Percentiles rank a stretch among this genome's conserved stretches.
Conservation (phyloP, 2,113 vertebrate species). For the Anolis carolinensis region DNA sequence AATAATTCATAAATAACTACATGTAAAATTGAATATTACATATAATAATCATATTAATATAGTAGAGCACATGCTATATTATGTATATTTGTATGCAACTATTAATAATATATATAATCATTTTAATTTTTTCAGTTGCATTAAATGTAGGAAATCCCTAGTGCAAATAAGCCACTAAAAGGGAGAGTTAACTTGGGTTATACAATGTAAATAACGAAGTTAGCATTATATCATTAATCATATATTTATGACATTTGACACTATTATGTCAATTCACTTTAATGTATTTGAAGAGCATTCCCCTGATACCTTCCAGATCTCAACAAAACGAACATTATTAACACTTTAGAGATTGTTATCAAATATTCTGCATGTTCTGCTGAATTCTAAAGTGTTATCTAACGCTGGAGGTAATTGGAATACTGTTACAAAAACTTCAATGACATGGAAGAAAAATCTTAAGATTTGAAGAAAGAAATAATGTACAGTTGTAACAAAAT, state of each 20-base stretch:
- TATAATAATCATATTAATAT: too few species aligned
- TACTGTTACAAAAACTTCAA: slow-evolving; percentile 14
- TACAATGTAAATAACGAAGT: not conserved
- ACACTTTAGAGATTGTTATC: not conserved
- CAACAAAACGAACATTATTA: slow-evolving; percentile 19
- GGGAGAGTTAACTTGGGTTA: not conserved
- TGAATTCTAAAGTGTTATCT: not conserved
- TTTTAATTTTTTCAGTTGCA: slow-evolving; percentile 3
- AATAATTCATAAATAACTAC: too few species aligned
- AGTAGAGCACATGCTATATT: too few species aligned
- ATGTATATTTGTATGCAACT: too few species aligned
- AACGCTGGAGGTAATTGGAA: not conserved
- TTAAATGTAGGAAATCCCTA: not conserved
- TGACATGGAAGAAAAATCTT: not conserved
- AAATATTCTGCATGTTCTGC: not conserved
- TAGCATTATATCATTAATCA: slow-evolving; percentile 10
- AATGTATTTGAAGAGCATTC: not conserved
- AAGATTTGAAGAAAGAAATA: not conserved
- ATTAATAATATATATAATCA: not conserved
- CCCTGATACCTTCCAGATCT: not conserved
- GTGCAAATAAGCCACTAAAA: not conserved
- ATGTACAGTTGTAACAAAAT: not conserved
- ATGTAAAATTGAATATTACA: too few species aligned
- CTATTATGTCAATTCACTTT: not conserved
- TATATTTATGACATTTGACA: slow-evolving; percentile 20